Percentiles rank a stretch among this genome's conserved stretches.
Evolutionary conservation across 2,113 vertebrate genomes (phyloP).

Genomic region (Psilopsiagon aymara): DNA sequence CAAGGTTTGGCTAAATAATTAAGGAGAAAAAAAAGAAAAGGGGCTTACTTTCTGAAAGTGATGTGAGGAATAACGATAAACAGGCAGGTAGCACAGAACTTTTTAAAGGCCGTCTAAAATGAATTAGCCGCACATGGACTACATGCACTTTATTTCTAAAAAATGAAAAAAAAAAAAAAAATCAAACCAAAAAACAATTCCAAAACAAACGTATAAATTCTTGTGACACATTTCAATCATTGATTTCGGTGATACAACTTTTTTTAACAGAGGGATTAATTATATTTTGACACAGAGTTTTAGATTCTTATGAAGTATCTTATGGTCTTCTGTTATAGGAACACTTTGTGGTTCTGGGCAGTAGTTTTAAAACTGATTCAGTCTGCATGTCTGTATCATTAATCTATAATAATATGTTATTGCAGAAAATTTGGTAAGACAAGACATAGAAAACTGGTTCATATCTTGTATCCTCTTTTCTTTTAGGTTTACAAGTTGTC

Average conservation of each 20-base stretch:
- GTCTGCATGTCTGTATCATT: not conserved
- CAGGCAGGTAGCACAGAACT: not conserved
- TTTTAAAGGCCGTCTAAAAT: not conserved
- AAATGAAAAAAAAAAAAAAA: not conserved
- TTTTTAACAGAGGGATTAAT: not conserved
- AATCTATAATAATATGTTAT: not conserved
- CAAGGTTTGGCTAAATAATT: not conserved
- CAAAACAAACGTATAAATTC: not conserved
- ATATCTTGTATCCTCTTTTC: not conserved
- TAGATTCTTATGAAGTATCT: not conserved
- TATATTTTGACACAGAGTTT: not conserved
- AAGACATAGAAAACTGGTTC: not conserved
- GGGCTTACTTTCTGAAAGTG: not conserved
- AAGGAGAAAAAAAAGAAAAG: not conserved
- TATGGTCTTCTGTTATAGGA: not conserved
- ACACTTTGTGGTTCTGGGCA: not conserved
- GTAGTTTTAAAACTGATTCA: not conserved
- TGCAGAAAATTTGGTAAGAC: not conserved
- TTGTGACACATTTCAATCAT: not conserved
- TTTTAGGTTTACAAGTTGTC: constrained; percentile 98
- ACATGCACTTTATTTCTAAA: not conserved
- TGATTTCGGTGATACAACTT: not conserved
- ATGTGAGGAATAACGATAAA: not conserved
- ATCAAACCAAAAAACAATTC: not conserved
- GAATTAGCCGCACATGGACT: not conserved